Evolutionary conservation across 2,113 vertebrate genomes (phyloP), one percentile per base, ranked within the genome.

Genomic region (Seriola rivoliana): DNA sequence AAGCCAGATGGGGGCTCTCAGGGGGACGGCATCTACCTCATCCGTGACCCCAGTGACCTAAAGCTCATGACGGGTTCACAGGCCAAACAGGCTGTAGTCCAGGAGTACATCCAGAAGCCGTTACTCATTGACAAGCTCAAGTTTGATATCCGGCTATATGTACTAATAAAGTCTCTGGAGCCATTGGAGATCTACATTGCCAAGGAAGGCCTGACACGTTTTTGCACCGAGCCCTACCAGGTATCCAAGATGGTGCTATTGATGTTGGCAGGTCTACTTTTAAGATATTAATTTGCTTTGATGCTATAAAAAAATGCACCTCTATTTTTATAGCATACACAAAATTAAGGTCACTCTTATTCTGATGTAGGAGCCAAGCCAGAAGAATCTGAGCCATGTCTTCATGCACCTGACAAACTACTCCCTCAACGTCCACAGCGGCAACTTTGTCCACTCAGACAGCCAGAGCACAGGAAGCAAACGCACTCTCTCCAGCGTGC

Each of bases 331-430:
- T 25, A 3, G 0, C 2, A 3, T 17, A 11, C 21, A 40, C 8
- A 34, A 57, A 55, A 54, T 34, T 36, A 44, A 55, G 0, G 12
- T 29, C 13, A 2, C 10, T 85, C 13, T 67, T 19, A 0, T 72
- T 44, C n/a, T 72, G 25, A 34, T 75, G 23, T 12, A 94, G 91
- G 98, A 99, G 83, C 98, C 98, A 50, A 96, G 85, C 78, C 91
- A 97, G 83, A 97, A 96, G 92, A 99, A 99, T 73, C 94, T 99
- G 79, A 97, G 96, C 93, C 97, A 96, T 40, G 95, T 99, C 83
- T 99, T 97, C 84, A 99, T 99, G 98, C 98, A 99, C 94, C 91
- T 99, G 70, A 99, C 98, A 60, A 99, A 99, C 94, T 99, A 99
- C 66, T 99, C 98, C 0, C 95, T 99, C 52, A 99, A 99, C 68